A percentile compares a stretch with the other conserved stretches of the same genome.
These are phyloP conservation scores for Neoitamus cyanurus DNA, from an alignment of 2,888 invertebrate species.

Conservation along the genomic window DNA sequence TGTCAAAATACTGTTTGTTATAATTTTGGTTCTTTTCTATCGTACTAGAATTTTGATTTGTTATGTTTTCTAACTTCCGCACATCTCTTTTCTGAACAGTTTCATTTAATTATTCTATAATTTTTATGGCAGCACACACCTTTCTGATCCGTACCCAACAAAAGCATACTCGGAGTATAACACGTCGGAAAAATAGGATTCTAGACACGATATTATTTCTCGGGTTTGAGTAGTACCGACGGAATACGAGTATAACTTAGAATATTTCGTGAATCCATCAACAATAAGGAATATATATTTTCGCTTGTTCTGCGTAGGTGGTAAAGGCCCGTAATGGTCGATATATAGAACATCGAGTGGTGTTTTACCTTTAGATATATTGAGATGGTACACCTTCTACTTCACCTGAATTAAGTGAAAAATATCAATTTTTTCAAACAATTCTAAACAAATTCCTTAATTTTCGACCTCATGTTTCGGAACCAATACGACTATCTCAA, in stretches of 20 bases:
- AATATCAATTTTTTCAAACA: slow-evolving; percentile 47
- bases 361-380: slow-evolving; percentile 55
- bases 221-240: slow-evolving; percentile 56
- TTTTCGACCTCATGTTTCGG: slow-evolving; percentile 60
- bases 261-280: slow-evolving; percentile 62
- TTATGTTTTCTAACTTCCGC: slow-evolving; percentile 35
- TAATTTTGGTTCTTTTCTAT: slow-evolving; percentile 52
- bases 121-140: slow-evolving; percentile 34
- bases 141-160: neutral
- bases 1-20: slow-evolving; percentile 56
- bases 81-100: neutral
- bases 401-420: slow-evolving; percentile 32
- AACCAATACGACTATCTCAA: slow-evolving; percentile 37
- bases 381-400: slow-evolving; percentile 56
- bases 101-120: no score
- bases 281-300: slow-evolving; percentile 59
- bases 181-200: slow-evolving; percentile 54
- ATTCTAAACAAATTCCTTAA: slow-evolving; percentile 9
- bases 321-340: slow-evolving; percentile 58
- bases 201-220: slow-evolving; percentile 55
- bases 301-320: slow-evolving; percentile 56
- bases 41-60: slow-evolving; percentile 45
- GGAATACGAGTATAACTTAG: slow-evolving; percentile 57
- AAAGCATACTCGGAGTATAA: slow-evolving; percentile 54
- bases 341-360: slow-evolving; percentile 54